Base-by-base conservation (phyloP, 2,888 invertebrate species). In the Drosophila subsilvestris region DNA sequence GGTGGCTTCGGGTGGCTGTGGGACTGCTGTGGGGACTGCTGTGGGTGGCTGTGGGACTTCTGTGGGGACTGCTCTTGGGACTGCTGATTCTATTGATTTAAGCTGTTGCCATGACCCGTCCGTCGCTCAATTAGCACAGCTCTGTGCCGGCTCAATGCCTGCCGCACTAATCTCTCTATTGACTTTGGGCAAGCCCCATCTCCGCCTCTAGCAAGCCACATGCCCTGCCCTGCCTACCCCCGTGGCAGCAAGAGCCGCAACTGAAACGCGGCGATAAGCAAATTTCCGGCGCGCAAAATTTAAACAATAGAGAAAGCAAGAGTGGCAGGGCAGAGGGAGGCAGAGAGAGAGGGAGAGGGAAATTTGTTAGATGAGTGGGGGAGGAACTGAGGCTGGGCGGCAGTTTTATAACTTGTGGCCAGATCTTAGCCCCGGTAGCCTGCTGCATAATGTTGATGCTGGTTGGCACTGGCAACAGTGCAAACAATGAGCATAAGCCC, bases 251-350 rank as follows among this genome's bases (percentile, higher is more conserved):
- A 45, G 63, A 63, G 68, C 72, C 67, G 66, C 74, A 76, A 69
- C 82, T 88, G 86, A 80, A 79, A 76, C 65, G 69, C 71, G 79
- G 67, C 75, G 89, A 89, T 86, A 86, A 89, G 86, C 89, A 89
- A 85, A 89, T 86, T 89, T 86, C 88, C 80, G 75, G 78, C 69
- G 79, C 76, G 69, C 78, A 78, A 82, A 89, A 78, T 85, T 87
- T 80, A 89, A 89, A 89, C 86, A 86, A 86, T 75, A 80, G 86
- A 72, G 67, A 68, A 82, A 72, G 61, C 49, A 48, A 49, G 57
- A 66, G 72, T 45, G 53, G 32, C 32, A 12, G 12, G 48, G 61
- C 29, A 20, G n/a, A 18, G 5, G 1, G n/a, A n/a, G 42, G 14
- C 8, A 17, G 12, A 6, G 22, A 14, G n/a, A 18, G 27, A 7